Base-by-base conservation (phyloP, 2,888 invertebrate genomes). In the Heliconius aoede region DNA sequence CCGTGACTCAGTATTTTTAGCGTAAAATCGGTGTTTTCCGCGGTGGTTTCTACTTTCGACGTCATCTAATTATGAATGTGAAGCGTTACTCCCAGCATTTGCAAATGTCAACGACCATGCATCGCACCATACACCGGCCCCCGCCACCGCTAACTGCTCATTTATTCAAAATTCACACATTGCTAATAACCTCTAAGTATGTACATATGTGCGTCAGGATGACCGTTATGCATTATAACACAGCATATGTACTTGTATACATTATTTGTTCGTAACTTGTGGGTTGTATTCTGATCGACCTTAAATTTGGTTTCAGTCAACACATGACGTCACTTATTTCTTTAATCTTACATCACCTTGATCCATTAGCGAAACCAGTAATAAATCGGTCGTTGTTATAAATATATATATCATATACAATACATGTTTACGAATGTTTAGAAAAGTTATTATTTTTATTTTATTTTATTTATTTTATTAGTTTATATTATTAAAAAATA, bases 311-410 rank as follows among this genome's bases (percentile, higher is more conserved):
- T 88, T 87, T 88, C 87, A 85, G 87, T 85, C 83, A 81, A 83
- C 83, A 84, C 78, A 80, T 92, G 89, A 91, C 92, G 90, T 92
- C 88, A 92, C 76, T 81, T 84, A 86, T 85, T 86, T 84, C 84
- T 86, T 86, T 84, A 85, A 88, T 88, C 72, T 75, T 85, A 88
- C 86, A 84, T 89, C 81, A 84, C 90, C 90, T 92, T 91, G 90
- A 87, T 90, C 86, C 85, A 85, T 81, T 86, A 88, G 82, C 84
- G 83, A 81, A 81, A 82, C 73, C 80, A 81, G 86, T 86, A 86
- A 85, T 82, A 86, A 84, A 82, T 81, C 80, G 76, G 79, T 80
- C 77, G 78, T 72, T 26, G 58, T 21, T 32, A 40, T 60, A 72
- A 28, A 72, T 60, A 61, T 36, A 18, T 36, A 61, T 61, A 28